A percentile compares a stretch with the other conserved stretches of the same genome.
These are phyloP conservation scores for Calypte anna DNA, from an alignment of 2,113 vertebrate genomes.

Conservation along the genomic window DNA sequence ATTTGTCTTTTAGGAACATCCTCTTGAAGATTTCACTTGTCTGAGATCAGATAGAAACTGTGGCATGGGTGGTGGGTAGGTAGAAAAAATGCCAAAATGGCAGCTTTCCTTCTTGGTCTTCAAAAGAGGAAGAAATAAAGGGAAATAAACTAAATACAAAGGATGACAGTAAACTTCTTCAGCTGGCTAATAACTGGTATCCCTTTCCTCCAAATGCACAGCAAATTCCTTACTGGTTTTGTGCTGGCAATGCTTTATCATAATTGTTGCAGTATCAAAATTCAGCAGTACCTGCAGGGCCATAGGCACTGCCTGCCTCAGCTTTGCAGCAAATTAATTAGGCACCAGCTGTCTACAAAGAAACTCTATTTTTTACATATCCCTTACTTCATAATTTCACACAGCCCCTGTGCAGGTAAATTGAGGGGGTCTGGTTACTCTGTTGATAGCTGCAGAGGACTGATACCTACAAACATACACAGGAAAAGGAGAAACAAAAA, in stretches of 20 bases:
- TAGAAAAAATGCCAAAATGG: neutral
- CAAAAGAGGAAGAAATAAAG: neutral
- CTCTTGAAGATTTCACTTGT: neutral
- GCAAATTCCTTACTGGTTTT: neutral
- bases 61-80: neutral
- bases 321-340: constrained; percentile 1
- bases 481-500: neutral
- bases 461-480: neutral
- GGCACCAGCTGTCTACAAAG: constrained; percentile 10
- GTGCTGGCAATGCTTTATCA: neutral
- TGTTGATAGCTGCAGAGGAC: neutral
- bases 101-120: neutral
- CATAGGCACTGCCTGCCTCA: neutral
- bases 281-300: neutral
- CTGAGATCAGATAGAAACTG: neutral
- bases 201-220: neutral
- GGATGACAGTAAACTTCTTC: neutral
- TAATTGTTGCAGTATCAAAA: neutral
- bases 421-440: neutral
- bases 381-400: neutral
- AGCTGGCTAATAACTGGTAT: neutral
- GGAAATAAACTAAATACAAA: neutral
- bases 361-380: neutral
- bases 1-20: neutral
- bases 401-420: neutral